Evolutionary conservation across 2,888 invertebrate species (phyloP).

Genomic region (Euproctis similis): DNA sequence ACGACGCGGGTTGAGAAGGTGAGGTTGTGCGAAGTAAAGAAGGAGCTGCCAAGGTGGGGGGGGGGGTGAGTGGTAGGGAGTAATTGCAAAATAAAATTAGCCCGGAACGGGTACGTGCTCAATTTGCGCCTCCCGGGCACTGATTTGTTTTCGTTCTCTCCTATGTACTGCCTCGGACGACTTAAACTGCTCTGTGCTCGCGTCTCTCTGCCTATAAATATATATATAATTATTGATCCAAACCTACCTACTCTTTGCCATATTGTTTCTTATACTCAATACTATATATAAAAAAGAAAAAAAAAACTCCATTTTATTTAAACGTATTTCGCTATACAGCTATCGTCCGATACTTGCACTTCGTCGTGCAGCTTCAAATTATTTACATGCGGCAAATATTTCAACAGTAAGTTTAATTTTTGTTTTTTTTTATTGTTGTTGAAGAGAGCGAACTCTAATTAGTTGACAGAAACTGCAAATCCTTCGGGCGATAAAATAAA

Average conservation of each 20-base stretch:
- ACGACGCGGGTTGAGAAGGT: slow-evolving; percentile 27
- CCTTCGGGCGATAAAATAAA: slow-evolving; percentile 54
- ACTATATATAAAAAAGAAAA: too few species aligned
- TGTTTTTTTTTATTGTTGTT: slow-evolving; percentile 36
- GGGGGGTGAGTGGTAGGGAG: too few species aligned
- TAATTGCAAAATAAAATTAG: slow-evolving; percentile 77
- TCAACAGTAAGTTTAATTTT: too few species aligned
- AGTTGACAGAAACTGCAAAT: slow-evolving; percentile 56
- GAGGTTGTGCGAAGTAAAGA: slow-evolving; percentile 22
- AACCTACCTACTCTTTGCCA: slow-evolving; percentile 45
- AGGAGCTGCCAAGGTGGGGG: too few species aligned
- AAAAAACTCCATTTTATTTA: slow-evolving; percentile 12
- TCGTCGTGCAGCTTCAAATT: too few species aligned
- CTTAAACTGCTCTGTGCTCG: slow-evolving; percentile 41
- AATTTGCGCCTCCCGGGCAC: slow-evolving; percentile 74
- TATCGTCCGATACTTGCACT: too few species aligned
- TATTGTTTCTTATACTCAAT: slow-evolving; percentile 46
- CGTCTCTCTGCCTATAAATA: slow-evolving; percentile 69
- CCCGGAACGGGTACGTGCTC: slow-evolving; percentile 75
- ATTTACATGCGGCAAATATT: too few species aligned
- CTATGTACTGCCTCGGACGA: slow-evolving; percentile 41
- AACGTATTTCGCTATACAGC: slow-evolving; percentile 12
- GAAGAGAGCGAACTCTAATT: slow-evolving; percentile 43
- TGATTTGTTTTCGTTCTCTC: slow-evolving; percentile 72
- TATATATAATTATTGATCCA: slow-evolving; percentile 71